Evolutionary conservation across 2,888 invertebrate genomes (phyloP), one percentile per base, ranked within the genome.

Genomic region (Cartodere bifasciata): DNA sequence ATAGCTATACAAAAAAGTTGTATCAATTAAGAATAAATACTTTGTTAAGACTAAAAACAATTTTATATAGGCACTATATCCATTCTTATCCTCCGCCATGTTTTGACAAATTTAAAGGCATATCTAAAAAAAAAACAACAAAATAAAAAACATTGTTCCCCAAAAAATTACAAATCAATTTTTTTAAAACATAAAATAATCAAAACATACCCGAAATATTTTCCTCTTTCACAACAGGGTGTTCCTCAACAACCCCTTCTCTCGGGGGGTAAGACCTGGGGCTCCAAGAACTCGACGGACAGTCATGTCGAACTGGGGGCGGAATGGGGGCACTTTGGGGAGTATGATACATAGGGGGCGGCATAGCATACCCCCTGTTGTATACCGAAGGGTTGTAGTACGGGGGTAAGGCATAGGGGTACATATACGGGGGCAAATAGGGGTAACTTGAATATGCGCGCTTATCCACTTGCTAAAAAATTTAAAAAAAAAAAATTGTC

Each of bases 91-190:
- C 70, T 58, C 68, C 68, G 53, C 68, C 67, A 70, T 85, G 84
- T 70, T 86, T 86, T 56, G 85, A 86, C 66, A 86, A 70, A 67
- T 86, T 86, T 61, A 86, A 68, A 61, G 86, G 86, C 72, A 82
- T 77, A 80, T 86, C 86, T 86, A 72, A 35, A 75, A 75, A 41
- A 40, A 42, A 48, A 50, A 39, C 40, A 44, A 41, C 27, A 29
- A 36, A 34, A 29, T 6, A 9, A 7, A 23, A 11, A 7, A 23
- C 24, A 23, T n/a, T n/a, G n/a, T n/a, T n/a, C n/a, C n/a, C n/a
- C n/a, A n/a, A n/a, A n/a, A n/a, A n/a, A n/a, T n/a, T n/a, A n/a
- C n/a, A n/a, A n/a, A n/a, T n/a, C n/a, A n/a, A n/a, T n/a, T n/a
- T n/a, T n/a, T n/a, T n/a, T n/a, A 23, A 14, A 14, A 7, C 23